Evolutionary conservation across 2,888 invertebrate genomes (phyloP).

Genomic region (Cactoblastis cactorum): DNA sequence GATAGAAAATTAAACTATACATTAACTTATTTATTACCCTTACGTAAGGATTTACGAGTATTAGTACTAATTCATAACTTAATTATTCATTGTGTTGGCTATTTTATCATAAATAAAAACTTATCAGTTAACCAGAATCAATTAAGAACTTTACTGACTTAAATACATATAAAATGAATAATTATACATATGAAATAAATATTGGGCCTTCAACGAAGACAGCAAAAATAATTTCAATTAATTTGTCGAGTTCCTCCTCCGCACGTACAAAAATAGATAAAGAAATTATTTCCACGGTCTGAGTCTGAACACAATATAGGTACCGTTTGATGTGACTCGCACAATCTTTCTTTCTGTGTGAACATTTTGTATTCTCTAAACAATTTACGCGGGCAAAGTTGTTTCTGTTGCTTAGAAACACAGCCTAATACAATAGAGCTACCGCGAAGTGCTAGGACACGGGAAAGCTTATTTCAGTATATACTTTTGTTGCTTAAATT

Average conservation of each 20-base stretch:
- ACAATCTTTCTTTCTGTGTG: conserved; percentile 8
- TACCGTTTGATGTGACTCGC: conserved; percentile 1
- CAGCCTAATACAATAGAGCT: conserved; percentile 9
- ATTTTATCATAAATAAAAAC: too few relatives aligned
- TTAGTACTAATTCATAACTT: too few relatives aligned
- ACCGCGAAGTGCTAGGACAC: conserved; percentile 6
- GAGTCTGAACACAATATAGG: conserved; percentile 5
- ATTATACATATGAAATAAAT: background rate
- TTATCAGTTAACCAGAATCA: too few relatives aligned
- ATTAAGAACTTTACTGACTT: too few relatives aligned
- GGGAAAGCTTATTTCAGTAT: conserved; percentile 7
- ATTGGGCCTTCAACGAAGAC: background rate
- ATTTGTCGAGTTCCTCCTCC: background rate
- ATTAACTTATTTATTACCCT: too few relatives aligned
- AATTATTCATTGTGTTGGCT: too few relatives aligned
- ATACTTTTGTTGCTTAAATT: conserved; percentile 8
- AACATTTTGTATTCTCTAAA: conserved; percentile 11
- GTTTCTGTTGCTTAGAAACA: conserved; percentile 3
- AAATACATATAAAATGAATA: background rate
- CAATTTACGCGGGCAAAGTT: conserved; percentile 7
- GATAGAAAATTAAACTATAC: too few relatives aligned
- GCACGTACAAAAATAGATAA: conserved; percentile 1
- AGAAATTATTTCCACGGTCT: conserved; percentile 3
- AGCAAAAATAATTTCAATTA: background rate
- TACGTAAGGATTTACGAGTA: too few relatives aligned